Percentiles rank a stretch among this genome's conserved stretches.
phyloP scores from a whole-genome alignment of 2,888 invertebrate genomes.

The Mythimna loreyi region DNA sequence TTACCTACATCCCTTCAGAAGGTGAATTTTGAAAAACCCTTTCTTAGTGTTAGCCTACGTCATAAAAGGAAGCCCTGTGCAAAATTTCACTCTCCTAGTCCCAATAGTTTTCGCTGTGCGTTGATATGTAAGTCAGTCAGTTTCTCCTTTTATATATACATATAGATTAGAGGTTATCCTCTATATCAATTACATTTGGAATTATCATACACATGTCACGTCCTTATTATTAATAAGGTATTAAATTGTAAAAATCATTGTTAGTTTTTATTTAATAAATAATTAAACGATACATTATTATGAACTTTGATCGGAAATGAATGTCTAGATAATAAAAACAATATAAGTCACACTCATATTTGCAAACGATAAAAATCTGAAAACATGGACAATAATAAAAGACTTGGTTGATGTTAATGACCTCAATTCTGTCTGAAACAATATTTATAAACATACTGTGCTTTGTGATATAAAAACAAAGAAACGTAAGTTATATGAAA shows the following conservation, averaged over 20 bases:
- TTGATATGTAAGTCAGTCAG: too few relatives aligned
- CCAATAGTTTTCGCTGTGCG: too few relatives aligned
- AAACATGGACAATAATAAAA: conserved; percentile 26
- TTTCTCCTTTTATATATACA: too few relatives aligned
- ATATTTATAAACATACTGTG: conserved; percentile 26
- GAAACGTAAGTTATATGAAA: neutral
- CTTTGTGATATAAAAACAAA: conserved; percentile 22
- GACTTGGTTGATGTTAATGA: conserved; percentile 16
- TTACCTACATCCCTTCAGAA: too few relatives aligned
- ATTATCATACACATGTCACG: neutral
- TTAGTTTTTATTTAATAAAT: neutral
- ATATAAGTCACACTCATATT: neutral
- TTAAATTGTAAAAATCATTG: neutral
- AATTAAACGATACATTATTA: neutral
- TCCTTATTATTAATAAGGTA: neutral
- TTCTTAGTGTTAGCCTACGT: too few relatives aligned
- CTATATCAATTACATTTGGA: neutral
- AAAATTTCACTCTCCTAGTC: too few relatives aligned
- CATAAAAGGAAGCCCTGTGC: too few relatives aligned
- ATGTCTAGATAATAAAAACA: neutral
- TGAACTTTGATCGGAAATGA: neutral
- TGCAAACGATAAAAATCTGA: neutral
- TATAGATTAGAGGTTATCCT: neutral
- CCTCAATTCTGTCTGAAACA: conserved; percentile 21
- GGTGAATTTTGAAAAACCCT: too few relatives aligned